Base-by-base conservation (phyloP, 2,113 vertebrate species). In the Pomatostomus ruficeps region DNA sequence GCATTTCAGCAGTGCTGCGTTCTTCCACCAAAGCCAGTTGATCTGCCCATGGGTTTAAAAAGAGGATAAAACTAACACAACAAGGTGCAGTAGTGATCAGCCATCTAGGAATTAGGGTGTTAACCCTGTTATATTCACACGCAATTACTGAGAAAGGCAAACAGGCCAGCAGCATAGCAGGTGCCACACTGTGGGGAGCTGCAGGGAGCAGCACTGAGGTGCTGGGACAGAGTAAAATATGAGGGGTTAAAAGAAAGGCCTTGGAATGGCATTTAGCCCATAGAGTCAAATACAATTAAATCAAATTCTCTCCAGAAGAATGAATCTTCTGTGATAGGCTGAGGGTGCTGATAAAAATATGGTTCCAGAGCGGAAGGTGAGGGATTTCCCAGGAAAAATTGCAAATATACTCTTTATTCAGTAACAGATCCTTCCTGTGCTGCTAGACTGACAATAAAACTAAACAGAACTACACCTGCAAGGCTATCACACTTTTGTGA, bases 121-220 rank as follows among this genome's bases (percentile, higher is more conserved):
- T 92, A 92, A 48, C 38, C 57, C 66, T 5, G 19, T 72, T 63
- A 38, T 15, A 7, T n/a, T 67, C 65, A 91, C 23, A 67, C 25
- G 12, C 91, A 91, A 85, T 92, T 94, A 79, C 17, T 83, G 38
- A 76, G 57, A 85, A 91, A 80, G 33, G 75, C 52, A 95, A 85
- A 85, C 20, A 43, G 61, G 68, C 12, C 67, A 87, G 91, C 65
- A 82, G 8, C 61, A 23, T 42, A 74, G 90, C 78, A 97, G 63
- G 66, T 95, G 70, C 72, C 91, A 73, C 82, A 68, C 51, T 66
- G 67, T 88, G 75, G 73, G 48, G 45, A 65, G 70, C 49, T 84
- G 78, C 68, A 74, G 66, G n/a, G 19, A 95, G 58, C 10, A 75
- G 43, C 4, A 52, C 82, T 59, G 77, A 91, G 61, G 74, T 87